phyloP scores from a whole-genome alignment of 92 coral and sea anemone species.

The Umimayanthus kanabou region DNA sequence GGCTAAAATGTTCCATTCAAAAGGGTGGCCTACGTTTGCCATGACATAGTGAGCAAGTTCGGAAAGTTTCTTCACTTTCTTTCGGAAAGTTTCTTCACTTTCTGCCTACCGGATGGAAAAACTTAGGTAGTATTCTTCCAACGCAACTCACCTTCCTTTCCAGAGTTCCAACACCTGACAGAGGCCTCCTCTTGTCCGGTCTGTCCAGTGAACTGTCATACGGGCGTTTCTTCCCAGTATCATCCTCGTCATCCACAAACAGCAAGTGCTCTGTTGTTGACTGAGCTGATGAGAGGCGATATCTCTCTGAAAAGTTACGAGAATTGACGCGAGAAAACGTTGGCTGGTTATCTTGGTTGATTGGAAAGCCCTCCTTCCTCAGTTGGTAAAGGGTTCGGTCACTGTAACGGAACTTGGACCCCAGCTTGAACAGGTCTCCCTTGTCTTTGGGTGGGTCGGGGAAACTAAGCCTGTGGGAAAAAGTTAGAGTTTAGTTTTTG shows the following conservation, averaged over 20 bases:
- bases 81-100: too few relatives aligned
- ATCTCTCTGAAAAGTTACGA: conserved; percentile 89
- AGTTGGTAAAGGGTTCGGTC: conserved; percentile 92
- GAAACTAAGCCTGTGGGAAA: conserved; percentile 60
- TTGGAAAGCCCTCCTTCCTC: conserved; percentile 92
- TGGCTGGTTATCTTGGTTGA: conserved; percentile 71
- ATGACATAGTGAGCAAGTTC: too few relatives aligned
- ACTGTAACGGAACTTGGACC: conserved; percentile 96
- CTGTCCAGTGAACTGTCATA: conserved; percentile 45
- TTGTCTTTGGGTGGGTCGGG: conserved; percentile 91
- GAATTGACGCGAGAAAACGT: conserved; percentile 79
- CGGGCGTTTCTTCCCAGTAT: conserved; percentile 61
- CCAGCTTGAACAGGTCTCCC: conserved; percentile 80
- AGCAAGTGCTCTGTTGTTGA: conserved; percentile 79
- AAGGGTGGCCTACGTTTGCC: too few relatives aligned
- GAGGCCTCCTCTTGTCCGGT: conserved; percentile 52
- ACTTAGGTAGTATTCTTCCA: too few relatives aligned
- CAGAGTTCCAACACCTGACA: conserved; percentile 43
- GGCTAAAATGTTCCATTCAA: too few relatives aligned
- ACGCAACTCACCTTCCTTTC: conserved; percentile 19
- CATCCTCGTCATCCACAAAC: conserved; percentile 67
- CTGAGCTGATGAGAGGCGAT: conserved; percentile 59
- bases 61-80: too few relatives aligned
- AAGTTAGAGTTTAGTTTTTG: not conserved
- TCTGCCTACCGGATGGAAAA: too few relatives aligned